Conservation (phyloP, 2,113 vertebrate species). For the Corvus cornix region DNA sequence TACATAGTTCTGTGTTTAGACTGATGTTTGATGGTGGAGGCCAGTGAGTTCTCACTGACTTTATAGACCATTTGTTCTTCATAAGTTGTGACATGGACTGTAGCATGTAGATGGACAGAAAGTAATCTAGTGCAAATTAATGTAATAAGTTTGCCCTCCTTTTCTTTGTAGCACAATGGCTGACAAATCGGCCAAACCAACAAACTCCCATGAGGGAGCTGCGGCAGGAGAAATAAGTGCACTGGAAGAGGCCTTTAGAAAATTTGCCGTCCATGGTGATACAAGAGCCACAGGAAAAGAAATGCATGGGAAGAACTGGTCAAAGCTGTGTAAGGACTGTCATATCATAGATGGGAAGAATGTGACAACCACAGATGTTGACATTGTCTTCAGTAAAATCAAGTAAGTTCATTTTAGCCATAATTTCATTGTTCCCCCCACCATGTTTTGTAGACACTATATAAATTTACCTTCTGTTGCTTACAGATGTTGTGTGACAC, state of each 20-base stretch:
- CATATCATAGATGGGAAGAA: constrained; percentile 89
- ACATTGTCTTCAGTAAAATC: constrained; percentile 98
- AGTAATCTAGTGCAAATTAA: background rate
- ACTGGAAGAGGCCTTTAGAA: constrained; percentile 90
- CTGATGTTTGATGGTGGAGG: background rate
- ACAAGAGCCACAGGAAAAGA: constrained; percentile 90
- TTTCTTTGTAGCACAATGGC: constrained; percentile 70
- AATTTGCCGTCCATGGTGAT: constrained; percentile 92
- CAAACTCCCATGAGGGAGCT: constrained; percentile 82
- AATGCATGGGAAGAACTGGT: constrained; percentile 98
- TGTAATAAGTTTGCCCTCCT: background rate
- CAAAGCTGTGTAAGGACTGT: constrained; percentile 94
- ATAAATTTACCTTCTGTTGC: background rate
- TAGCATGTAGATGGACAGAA: background rate
- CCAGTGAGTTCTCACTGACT: background rate
- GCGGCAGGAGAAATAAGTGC: constrained; percentile 82
- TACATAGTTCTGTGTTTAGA: background rate
- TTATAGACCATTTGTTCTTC: background rate
- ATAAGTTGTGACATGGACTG: background rate
- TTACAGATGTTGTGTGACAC: background rate
- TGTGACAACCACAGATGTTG: constrained; percentile 93
- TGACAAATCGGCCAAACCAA: constrained; percentile 60
- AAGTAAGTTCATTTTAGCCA: constrained; percentile 78
- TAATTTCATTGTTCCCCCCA: background rate
- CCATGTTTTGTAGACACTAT: background rate